phyloP scores from a whole-genome alignment of 2,113 vertebrate genomes.

The Daboia siamensis region DNA sequence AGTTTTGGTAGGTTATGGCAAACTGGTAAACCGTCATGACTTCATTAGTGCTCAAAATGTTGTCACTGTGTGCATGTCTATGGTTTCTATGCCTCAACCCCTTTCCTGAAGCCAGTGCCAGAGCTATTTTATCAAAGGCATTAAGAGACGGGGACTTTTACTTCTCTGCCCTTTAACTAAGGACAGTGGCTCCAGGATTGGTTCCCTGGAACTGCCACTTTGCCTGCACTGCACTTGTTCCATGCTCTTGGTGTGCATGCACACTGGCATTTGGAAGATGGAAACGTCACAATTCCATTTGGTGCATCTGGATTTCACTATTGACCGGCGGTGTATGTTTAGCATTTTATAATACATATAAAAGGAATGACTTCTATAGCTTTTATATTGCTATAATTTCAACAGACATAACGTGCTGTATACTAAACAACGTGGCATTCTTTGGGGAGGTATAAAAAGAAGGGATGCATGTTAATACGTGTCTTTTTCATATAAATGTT shows the following conservation, averaged over 20 bases:
- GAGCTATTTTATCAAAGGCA: background rate
- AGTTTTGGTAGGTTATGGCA: background rate
- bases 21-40: background rate
- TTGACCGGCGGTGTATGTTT: background rate
- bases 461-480: background rate
- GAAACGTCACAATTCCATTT: background rate
- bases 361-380: background rate
- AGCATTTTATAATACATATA: slow-evolving; percentile 22
- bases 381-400: background rate
- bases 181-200: background rate
- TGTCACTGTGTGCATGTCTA: background rate
- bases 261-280: background rate
- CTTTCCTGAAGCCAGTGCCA: background rate
- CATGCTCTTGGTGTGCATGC: background rate
- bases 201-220: background rate
- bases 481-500: slow-evolving; percentile 17
- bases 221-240: background rate
- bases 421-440: slow-evolving; percentile 24
- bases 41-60: background rate
- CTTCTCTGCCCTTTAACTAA: background rate
- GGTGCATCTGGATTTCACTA: slow-evolving; percentile 11
- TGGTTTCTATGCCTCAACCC: background rate
- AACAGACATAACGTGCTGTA: background rate
- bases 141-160: background rate
- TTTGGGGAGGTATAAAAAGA: background rate